These are phyloP conservation scores for Xyrauchen texanus DNA, from an alignment of 2,113 vertebrate genomes.

Conservation along the genomic window DNA sequence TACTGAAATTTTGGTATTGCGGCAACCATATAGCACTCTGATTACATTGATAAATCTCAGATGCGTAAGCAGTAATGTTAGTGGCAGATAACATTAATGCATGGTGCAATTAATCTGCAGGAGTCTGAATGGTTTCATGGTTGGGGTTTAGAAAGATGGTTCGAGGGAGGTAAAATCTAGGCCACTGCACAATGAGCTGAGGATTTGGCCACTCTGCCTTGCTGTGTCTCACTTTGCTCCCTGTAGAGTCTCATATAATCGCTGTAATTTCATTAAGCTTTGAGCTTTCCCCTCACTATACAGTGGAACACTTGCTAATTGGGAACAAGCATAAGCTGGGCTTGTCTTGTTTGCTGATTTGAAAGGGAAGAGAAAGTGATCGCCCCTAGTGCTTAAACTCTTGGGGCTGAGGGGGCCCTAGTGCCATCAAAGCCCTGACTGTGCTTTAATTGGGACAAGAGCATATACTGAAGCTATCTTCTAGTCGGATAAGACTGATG, in stretches of 20 bases:
- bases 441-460: conserved; percentile 36
- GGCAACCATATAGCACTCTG: no score
- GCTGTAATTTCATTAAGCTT: conserved; percentile 45
- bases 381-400: conserved; percentile 18
- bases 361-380: conserved; percentile 24
- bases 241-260: background rate
- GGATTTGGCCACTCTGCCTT: conserved; percentile 14
- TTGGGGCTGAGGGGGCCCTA: background rate
- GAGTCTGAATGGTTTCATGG: background rate
- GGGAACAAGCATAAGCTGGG: conserved; percentile 37
- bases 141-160: conserved; percentile 10
- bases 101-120: conserved; percentile 8
- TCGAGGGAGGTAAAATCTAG: conserved; percentile 18
- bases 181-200: conserved; percentile 22
- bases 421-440: conserved; percentile 16
- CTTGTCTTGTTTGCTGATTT: conserved; percentile 26
- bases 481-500: background rate
- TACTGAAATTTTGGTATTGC: no score
- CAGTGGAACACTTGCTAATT: conserved; percentile 47
- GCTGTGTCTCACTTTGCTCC: conserved; percentile 3
- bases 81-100: conserved; percentile 16
- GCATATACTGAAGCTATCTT: conserved; percentile 35
- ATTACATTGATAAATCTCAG: no score
- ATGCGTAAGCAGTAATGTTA: background rate
- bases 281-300: conserved; percentile 11